Base-by-base conservation (phyloP, 2,888 invertebrate genomes). In the Calliopum simillimum region DNA sequence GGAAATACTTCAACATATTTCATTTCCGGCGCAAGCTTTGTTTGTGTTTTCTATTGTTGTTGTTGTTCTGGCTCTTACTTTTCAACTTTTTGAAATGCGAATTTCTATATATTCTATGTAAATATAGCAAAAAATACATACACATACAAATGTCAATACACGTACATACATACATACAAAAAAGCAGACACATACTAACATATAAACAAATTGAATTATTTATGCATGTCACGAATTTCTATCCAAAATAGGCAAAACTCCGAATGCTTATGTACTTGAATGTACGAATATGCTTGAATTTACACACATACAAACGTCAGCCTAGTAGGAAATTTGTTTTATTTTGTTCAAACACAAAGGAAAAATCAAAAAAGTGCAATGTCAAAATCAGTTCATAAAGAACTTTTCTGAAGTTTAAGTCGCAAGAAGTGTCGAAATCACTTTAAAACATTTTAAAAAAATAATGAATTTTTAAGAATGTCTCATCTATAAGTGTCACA, bases 191-290 rank as follows among this genome's bases (percentile, higher is more conserved):
- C n/a, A 59, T 13, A 16, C 23, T n/a, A 8, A 41, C 16, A 47
- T 44, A 14, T 13, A 19, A 56, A 44, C 13, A 66, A 56, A 46
- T 25, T 58, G 41, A 56, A 67, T 67, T 67, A 67, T 67, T 67
- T 67, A 67, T 58, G 58, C 66, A 58, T 47, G 66, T 67, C 66
- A 67, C 66, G 66, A 67, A 33, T 21, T 47, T 67, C 25, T 46
- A 33, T 33, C 66, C 46, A 25, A 67, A 58, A 58, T 67, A 58
- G 46, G 47, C 47, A 47, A 67, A 67, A 67, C 58, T 61, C 16
- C 46, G 14, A 61, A 61, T 59, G 59, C 41, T 59, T 59, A 59
- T 59, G 43, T 59, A 14, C 33, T 33, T 56, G 16, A 53, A 19
- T 53, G 53, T 53, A 19, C 19, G 21, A 16, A 53, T 16, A n/a